Evolutionary conservation across 2,113 vertebrate genomes (phyloP).

Genomic region (Todiramphus saurophagus): DNA sequence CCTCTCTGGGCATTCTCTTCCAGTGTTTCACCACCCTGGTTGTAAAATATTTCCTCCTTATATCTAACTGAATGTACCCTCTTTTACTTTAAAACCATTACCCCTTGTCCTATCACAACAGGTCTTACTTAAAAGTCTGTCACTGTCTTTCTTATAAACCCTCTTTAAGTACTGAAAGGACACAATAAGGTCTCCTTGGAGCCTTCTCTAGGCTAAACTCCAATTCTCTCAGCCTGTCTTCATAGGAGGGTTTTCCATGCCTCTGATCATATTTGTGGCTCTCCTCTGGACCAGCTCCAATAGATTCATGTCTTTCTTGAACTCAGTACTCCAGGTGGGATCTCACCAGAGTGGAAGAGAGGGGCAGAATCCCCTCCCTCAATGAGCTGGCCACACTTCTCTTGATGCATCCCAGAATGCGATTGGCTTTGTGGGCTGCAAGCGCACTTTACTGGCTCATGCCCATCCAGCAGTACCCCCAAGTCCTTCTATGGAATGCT

Average conservation of each 20-base stretch:
- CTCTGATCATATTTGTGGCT: not conserved
- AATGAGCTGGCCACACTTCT: fast-evolving
- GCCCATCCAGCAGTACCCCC: not conserved
- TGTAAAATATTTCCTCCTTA: not conserved
- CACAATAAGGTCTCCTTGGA: not conserved
- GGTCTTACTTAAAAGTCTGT: not conserved
- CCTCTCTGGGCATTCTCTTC: not conserved
- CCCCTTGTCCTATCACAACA: not conserved
- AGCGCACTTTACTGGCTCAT: fast-evolving
- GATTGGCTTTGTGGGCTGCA: not conserved
- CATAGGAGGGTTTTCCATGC: no score
- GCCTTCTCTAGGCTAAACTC: not conserved
- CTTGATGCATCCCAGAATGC: not conserved
- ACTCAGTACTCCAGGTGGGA: not conserved
- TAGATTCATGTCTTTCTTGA: not conserved
- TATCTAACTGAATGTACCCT: not conserved
- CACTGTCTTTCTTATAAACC: not conserved
- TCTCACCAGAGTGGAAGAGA: not conserved
- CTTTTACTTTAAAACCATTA: not conserved
- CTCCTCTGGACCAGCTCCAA: not conserved
- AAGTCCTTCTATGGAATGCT: not conserved
- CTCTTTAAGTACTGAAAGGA: not conserved
- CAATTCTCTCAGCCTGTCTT: not conserved
- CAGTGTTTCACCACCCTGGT: not conserved
- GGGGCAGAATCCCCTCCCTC: not conserved